phyloP scores from a whole-genome alignment of 2,888 invertebrate species.

The Thereva unica region DNA sequence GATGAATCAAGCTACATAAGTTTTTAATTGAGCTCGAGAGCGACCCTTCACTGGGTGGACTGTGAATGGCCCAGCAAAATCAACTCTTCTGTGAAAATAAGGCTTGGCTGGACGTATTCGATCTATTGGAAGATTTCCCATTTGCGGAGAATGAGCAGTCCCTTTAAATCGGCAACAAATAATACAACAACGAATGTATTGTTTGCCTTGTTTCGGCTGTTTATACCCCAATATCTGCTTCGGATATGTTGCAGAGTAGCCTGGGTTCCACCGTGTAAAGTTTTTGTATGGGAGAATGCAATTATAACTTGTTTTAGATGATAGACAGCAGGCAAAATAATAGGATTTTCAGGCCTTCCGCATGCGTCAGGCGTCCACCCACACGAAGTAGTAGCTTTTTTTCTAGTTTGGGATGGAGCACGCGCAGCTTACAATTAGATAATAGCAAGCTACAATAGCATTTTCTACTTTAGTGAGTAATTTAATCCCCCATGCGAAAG shows the following conservation, averaged over 20 bases:
- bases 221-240: conserved; percentile 43
- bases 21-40: no score
- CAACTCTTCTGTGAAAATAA: background rate
- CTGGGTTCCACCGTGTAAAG: conserved; percentile 43
- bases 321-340: conserved; percentile 28
- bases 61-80: background rate
- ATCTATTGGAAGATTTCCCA: background rate
- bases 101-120: background rate
- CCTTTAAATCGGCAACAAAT: conserved; percentile 37
- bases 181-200: conserved; percentile 35
- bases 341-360: conserved; percentile 31
- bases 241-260: conserved; percentile 38
- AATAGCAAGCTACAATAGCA: background rate
- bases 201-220: conserved; percentile 25
- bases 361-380: conserved; percentile 26
- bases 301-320: conserved; percentile 10
- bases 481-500: background rate
- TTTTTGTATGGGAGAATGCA: no score
- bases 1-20: no score
- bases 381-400: conserved; percentile 27
- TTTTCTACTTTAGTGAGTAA: background rate
- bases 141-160: background rate
- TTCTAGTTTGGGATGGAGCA: conserved; percentile 27
- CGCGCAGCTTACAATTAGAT: background rate
- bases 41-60: background rate